These are phyloP conservation scores for Actinemys pallida DNA, from an alignment of 2,113 vertebrate genomes.

Conservation along the genomic window DNA sequence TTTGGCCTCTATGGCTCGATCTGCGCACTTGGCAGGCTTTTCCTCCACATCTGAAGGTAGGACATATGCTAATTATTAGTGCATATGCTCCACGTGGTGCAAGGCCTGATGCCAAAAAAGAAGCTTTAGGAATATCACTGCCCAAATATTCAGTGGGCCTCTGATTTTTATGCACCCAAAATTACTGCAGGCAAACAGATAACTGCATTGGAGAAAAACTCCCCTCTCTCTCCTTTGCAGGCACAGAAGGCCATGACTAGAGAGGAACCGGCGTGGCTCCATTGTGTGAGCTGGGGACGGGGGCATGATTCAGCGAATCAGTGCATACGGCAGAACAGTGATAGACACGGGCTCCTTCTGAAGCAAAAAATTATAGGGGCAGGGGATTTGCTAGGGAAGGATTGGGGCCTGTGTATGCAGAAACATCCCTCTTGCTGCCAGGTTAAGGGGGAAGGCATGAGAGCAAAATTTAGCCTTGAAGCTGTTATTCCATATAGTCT, in stretches of 20 bases:
- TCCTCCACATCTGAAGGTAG: background rate
- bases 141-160: background rate
- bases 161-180: background rate
- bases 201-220: background rate
- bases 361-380: accelerated
- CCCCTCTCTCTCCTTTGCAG: background rate
- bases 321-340: background rate
- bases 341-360: background rate
- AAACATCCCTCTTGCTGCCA: background rate
- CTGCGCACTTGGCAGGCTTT: background rate
- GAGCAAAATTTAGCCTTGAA: background rate
- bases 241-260: background rate
- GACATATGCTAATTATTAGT: background rate
- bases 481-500: background rate
- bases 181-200: background rate
- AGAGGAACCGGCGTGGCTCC: background rate
- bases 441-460: background rate
- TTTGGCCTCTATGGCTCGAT: background rate
- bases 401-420: background rate
- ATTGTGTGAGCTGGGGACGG: background rate
- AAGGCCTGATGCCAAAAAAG: background rate
- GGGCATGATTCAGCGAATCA: background rate
- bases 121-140: background rate
- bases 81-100: background rate
- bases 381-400: accelerated